Evolutionary conservation across 2,797 vertebrate genomes (phyloP).

Genomic region (Catamblyrhynchus diadema): DNA sequence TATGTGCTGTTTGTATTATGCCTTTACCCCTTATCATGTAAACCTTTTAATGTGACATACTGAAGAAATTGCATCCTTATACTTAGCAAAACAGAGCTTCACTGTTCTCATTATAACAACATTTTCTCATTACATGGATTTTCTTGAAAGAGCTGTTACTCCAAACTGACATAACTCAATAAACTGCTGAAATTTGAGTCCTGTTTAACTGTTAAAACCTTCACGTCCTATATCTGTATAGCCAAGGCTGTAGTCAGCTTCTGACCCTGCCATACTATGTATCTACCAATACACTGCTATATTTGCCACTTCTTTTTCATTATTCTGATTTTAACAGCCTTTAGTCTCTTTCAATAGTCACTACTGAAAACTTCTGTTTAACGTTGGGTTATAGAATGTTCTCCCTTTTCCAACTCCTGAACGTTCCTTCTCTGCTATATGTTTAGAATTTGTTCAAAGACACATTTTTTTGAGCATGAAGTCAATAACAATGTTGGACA

Average conservation of each 20-base stretch:
- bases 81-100: not conserved
- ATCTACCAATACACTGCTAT: not conserved
- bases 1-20: not conserved
- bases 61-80: not conserved
- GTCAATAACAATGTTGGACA: not conserved
- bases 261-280: not conserved
- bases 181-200: not conserved
- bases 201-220: not conserved
- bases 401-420: not conserved
- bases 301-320: not conserved
- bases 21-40: not conserved
- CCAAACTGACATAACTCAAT: not conserved
- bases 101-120: not conserved
- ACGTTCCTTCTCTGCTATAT: not conserved
- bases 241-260: not conserved
- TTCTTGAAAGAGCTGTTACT: not conserved
- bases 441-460: not conserved
- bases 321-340: not conserved
- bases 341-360: not conserved
- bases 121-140: not conserved
- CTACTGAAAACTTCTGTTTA: not conserved
- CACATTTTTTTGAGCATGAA: not conserved
- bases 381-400: not conserved
- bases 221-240: not conserved
- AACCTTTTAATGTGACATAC: accelerated